Base-by-base conservation (phyloP, 2,888 invertebrate genomes). In the Synergus japonicus region DNA sequence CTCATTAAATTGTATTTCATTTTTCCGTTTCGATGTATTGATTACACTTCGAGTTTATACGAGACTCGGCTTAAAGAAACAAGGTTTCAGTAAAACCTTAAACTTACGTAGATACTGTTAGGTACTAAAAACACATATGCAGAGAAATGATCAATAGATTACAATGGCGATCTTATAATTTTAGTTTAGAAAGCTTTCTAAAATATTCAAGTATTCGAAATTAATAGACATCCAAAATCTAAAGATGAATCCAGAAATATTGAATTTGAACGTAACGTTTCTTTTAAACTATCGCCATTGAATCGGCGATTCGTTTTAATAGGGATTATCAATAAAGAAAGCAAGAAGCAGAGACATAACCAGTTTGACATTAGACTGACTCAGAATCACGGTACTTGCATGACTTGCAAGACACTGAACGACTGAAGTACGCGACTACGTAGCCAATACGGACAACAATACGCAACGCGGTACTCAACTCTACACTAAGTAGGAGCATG, bases 401-500 rank as follows among this genome's bases (percentile, higher is more conserved):
- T 83, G 87, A 88, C 86, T 85, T 84, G 88, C 86, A 87, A 88
- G 88, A 89, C 86, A 84, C 80, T 76, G 67, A 82, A 79, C 81
- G 89, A 91, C 90, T 86, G 86, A 89, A 89, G 89, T 89, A 91
- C 88, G 87, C 86, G 87, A 89, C 88, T 86, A 87, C 83, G 87
- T 87, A 89, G 88, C 87, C 86, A 88, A 88, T 87, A 90, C 87
- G 83, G 89, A 90, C 89, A 90, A 89, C 89, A 83, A 87, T 88
- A 91, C 88, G 88, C 88, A 88, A 90, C 88, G 88, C 88, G 90
- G 87, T 90, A 90, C 88, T 89, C 86, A 84, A 81, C 87, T 88
- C 88, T 88, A 89, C 87, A 85, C 83, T 90, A 88, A 88, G 87
- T 90, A 90, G 89, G 85, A 89, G 89, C 89, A 91, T 89, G 91